These are phyloP conservation scores for Gallinago jamesoni DNA, from an alignment of 2,113 vertebrate genomes.

Conservation along the genomic window DNA sequence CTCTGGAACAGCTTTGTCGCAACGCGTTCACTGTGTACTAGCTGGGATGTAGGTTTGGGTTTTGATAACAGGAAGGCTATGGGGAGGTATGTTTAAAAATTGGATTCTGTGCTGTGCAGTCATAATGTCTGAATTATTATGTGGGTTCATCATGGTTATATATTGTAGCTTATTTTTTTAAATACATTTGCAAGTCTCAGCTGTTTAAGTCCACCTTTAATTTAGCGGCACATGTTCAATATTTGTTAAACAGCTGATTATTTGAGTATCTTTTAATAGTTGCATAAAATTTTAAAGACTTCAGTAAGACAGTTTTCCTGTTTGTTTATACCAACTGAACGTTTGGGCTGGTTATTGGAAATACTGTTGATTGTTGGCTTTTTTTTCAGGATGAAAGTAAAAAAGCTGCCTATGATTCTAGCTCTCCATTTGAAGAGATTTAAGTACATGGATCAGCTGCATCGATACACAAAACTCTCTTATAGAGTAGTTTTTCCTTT, in stretches of 20 bases:
- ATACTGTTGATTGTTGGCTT: not conserved
- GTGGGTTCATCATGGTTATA: not conserved
- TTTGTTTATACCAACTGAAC: not conserved
- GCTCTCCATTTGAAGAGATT: constrained; percentile 86
- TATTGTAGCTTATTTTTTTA: not conserved
- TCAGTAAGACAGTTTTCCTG: not conserved
- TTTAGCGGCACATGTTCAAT: not conserved
- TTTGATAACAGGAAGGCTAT: not conserved
- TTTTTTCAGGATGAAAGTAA: constrained; percentile 83
- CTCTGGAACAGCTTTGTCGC: not conserved
- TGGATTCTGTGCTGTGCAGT: not conserved
- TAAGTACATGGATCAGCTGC: constrained; percentile 87
- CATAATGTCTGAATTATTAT: not conserved
- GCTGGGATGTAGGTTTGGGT: not conserved
- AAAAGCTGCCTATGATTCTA: constrained; percentile 87
- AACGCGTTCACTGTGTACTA: not conserved
- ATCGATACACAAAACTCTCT: constrained; percentile 86
- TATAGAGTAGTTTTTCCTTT: constrained; percentile 87
- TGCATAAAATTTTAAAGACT: not conserved
- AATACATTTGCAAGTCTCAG: not conserved
- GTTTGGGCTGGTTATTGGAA: not conserved
- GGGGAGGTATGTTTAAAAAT: not conserved
- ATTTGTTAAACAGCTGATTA: not conserved
- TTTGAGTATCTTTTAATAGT: not conserved
- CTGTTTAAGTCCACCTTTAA: not conserved